Evolutionary conservation across 2,113 vertebrate species (phyloP).

Genomic region (Platycercus adscitus): DNA sequence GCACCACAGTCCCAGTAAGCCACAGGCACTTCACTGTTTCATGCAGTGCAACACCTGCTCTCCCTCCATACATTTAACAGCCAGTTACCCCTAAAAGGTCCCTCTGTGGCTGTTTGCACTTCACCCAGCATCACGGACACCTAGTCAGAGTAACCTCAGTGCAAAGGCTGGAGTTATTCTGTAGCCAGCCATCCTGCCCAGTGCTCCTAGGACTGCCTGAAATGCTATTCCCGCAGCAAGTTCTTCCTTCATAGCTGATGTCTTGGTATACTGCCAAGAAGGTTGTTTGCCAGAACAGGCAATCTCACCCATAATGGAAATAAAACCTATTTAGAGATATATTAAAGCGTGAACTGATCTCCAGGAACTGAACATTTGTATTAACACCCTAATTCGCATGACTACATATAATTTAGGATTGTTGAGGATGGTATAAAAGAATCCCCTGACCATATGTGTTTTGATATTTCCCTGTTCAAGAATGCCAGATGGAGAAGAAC

Average conservation of each 20-base stretch:
- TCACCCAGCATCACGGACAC: not conserved
- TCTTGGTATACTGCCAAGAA: not conserved
- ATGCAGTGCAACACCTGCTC: not conserved
- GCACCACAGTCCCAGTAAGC: not conserved
- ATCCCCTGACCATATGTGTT: not conserved
- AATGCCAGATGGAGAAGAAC: constrained; percentile 16
- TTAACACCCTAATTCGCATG: not conserved
- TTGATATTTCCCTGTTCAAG: not conserved
- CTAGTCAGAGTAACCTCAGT: not conserved
- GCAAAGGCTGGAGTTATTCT: not conserved
- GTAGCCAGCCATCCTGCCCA: not conserved
- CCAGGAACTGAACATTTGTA: not conserved
- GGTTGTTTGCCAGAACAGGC: not conserved
- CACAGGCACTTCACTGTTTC: not conserved
- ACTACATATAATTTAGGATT: not conserved
- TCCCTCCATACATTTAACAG: not conserved
- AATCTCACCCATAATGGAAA: not conserved
- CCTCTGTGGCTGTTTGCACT: not conserved
- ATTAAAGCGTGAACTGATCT: not conserved
- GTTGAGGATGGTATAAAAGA: not conserved
- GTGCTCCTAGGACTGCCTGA: not conserved
- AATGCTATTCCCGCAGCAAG: not conserved
- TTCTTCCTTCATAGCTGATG: not conserved
- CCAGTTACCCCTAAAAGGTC: not conserved
- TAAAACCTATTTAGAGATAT: not conserved